These are phyloP conservation scores for Sarcophaga rosellei DNA, from an alignment of 2,888 invertebrate genomes.

Conservation along the genomic window DNA sequence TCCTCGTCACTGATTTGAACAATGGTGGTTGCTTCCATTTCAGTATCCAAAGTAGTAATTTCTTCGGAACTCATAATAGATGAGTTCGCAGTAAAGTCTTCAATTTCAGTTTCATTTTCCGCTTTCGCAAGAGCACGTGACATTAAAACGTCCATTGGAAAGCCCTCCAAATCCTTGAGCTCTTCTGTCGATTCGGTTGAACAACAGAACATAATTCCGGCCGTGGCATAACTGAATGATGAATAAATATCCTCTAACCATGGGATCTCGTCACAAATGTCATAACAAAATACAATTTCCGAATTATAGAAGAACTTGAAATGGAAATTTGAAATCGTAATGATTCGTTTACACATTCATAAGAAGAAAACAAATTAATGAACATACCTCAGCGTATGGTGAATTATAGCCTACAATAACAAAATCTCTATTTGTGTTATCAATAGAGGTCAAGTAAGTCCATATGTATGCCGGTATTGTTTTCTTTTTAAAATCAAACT, in stretches of 20 bases:
- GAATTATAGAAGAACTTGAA: slow-evolving; percentile 23
- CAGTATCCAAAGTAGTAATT: too few relatives aligned
- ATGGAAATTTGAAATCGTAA: background rate
- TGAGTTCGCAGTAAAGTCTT: too few relatives aligned
- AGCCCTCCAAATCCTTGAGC: slow-evolving; percentile 27
- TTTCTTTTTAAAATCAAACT: slow-evolving; percentile 35
- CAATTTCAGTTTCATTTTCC: background rate
- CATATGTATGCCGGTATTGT: slow-evolving; percentile 57
- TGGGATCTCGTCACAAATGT: slow-evolving; percentile 61
- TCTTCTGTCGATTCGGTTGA: slow-evolving; percentile 40
- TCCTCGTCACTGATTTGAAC: too few relatives aligned
- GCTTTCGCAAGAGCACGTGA: background rate
- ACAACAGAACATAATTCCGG: slow-evolving; percentile 65
- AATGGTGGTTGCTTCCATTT: too few relatives aligned
- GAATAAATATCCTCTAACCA: slow-evolving; percentile 52
- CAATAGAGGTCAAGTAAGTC: slow-evolving; percentile 59
- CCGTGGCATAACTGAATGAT: slow-evolving; percentile 41
- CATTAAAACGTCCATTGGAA: slow-evolving; percentile 53
- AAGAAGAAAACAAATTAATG: background rate
- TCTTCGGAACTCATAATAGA: too few relatives aligned
- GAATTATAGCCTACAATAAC: slow-evolving; percentile 62
- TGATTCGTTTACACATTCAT: background rate
- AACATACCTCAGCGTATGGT: slow-evolving; percentile 42
- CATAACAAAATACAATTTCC: slow-evolving; percentile 56
- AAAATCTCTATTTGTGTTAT: slow-evolving; percentile 54